Conservation (phyloP, 2,113 vertebrate species). For the Rallus limicola region DNA sequence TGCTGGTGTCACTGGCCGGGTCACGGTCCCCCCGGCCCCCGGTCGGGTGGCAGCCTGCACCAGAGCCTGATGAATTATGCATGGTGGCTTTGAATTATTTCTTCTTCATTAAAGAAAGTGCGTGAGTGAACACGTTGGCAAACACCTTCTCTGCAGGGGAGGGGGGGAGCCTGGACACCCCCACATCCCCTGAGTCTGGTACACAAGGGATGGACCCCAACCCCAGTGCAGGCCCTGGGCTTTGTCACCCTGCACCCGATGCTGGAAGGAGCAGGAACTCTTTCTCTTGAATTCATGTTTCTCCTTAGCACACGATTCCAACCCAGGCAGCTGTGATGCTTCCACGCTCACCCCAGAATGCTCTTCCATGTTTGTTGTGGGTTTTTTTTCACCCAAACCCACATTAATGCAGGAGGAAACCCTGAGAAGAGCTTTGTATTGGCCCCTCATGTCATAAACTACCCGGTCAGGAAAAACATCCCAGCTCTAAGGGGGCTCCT, state of each 20-base stretch:
- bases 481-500: not conserved
- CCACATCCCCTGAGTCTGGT: too few relatives aligned
- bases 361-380: conserved; percentile 46
- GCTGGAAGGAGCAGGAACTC: not conserved
- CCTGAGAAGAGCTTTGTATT: conserved; percentile 34
- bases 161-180: too few relatives aligned
- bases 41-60: not conserved
- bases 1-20: accelerated
- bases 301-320: not conserved
- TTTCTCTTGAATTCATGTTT: not conserved
- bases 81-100: not conserved
- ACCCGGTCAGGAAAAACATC: not conserved
- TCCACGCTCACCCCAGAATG: conserved; percentile 70
- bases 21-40: accelerated
- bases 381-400: not conserved
- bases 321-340: not conserved
- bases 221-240: not conserved
- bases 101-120: not conserved
- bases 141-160: not conserved
- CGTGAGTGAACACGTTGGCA: accelerated
- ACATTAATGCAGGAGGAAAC: conserved; percentile 33
- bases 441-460: not conserved
- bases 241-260: accelerated
- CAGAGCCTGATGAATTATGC: not conserved
- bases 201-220: not conserved